phyloP scores from a whole-genome alignment of 2,888 invertebrate species.

The Campoletis raptor region DNA sequence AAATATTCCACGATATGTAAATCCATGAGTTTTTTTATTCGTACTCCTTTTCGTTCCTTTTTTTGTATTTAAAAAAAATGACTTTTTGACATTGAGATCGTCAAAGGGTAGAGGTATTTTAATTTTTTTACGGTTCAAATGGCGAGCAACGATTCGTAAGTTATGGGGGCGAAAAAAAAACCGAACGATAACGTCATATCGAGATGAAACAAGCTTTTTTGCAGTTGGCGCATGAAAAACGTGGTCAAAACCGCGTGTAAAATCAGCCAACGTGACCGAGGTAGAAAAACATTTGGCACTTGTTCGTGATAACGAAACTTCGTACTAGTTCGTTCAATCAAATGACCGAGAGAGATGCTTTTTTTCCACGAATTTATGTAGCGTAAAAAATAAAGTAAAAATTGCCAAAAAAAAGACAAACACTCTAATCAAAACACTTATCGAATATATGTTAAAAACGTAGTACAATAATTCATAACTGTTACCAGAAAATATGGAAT shows the following conservation, averaged over 20 bases:
- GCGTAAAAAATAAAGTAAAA: not conserved
- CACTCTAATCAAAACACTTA: not conserved
- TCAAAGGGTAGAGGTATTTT: not conserved
- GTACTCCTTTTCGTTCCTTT: not conserved
- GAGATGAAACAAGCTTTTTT: conserved; percentile 1
- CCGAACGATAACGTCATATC: not conserved
- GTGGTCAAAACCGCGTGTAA: not conserved
- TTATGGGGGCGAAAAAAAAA: not conserved
- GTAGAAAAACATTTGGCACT: conserved; percentile 3
- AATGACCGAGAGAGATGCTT: not conserved
- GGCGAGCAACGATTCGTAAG: conserved; percentile 1
- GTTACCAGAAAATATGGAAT: not conserved
- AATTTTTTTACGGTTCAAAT: not conserved
- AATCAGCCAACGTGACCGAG: not conserved
- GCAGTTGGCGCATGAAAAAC: conserved; percentile 10
- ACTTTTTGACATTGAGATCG: not conserved
- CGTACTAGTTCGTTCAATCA: not conserved
- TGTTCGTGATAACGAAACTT: conserved; percentile 5
- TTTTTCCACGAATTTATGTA: not conserved
- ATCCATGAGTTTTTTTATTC: not conserved
- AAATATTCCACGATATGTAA: not conserved
- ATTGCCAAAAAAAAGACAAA: not conserved
- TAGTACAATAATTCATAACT: not conserved
- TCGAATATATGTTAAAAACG: not conserved
- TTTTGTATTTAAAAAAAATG: not conserved